These are phyloP conservation scores for Heliconius congener DNA, from an alignment of 1,140 invertebrate genomes.

Conservation along the genomic window DNA sequence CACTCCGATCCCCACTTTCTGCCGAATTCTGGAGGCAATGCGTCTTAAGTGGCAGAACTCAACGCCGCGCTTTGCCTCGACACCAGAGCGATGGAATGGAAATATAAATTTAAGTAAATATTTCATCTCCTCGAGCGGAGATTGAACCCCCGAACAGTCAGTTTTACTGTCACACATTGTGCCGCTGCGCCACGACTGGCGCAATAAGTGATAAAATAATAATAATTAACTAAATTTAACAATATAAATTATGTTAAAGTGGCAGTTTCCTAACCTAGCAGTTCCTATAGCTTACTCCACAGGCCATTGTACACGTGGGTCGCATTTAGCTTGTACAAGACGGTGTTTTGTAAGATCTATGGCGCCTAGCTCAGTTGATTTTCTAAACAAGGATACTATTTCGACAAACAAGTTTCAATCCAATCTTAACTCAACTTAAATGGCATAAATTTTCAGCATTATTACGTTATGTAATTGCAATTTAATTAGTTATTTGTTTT, in stretches of 20 bases:
- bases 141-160: too few species aligned
- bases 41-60: too few species aligned
- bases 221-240: not conserved
- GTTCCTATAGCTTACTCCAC: not conserved
- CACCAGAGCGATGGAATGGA: too few species aligned
- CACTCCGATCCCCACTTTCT: too few species aligned
- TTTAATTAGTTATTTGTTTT: not conserved
- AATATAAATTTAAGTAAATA: too few species aligned
- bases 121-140: too few species aligned
- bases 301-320: constrained; percentile 28
- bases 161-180: too few species aligned
- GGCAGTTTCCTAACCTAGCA: not conserved
- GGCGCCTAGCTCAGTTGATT: constrained; percentile 4
- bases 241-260: not conserved
- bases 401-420: not conserved
- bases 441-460: not conserved
- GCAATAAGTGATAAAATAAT: too few species aligned
- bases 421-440: not conserved
- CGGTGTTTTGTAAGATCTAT: constrained; percentile 32
- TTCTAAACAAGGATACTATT: constrained; percentile 1
- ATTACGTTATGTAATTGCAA: not conserved
- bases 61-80: too few species aligned
- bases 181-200: too few species aligned
- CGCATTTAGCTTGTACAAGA: constrained; percentile 25
- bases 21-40: too few species aligned